phyloP scores from a whole-genome alignment of 2,113 vertebrate species.

The Syngnathus scovelli region DNA sequence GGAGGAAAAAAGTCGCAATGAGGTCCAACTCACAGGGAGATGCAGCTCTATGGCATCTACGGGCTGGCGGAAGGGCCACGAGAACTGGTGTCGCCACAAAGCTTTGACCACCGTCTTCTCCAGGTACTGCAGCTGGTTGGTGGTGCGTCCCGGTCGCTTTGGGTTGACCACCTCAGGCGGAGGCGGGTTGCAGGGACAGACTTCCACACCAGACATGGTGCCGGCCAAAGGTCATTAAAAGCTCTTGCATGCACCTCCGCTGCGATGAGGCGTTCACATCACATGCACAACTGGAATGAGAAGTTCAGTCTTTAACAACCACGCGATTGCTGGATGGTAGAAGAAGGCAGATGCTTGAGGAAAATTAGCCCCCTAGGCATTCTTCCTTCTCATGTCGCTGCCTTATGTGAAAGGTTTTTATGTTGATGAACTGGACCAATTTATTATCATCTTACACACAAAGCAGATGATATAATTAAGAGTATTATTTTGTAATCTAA shows the following conservation, averaged over 20 bases:
- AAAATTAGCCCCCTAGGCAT: background rate
- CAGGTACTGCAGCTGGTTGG: conserved; percentile 88
- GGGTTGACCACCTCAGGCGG: conserved; percentile 80
- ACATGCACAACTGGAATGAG: conserved; percentile 36
- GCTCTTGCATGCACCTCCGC: background rate
- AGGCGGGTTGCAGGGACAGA: conserved; percentile 74
- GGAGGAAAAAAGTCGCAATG: background rate
- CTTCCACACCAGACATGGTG: conserved; percentile 72
- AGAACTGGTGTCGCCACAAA: conserved; percentile 83
- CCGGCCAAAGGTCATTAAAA: conserved; percentile 6
- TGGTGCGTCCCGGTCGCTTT: conserved; percentile 73
- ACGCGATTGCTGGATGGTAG: no score
- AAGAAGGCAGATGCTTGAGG: no score
- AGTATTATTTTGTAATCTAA: no score
- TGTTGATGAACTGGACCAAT: no score
- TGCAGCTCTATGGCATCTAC: conserved; percentile 85
- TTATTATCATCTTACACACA: no score
- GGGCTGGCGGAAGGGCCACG: conserved; percentile 90
- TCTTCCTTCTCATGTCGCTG: background rate
- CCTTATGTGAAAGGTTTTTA: background rate
- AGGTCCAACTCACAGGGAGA: conserved; percentile 81
- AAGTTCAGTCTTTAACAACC: background rate
- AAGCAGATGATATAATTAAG: no score
- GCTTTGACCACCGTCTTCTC: conserved; percentile 81
- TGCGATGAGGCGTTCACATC: conserved; percentile 30